These are phyloP conservation scores for Eucidaris tribuloides DNA, from an alignment of 35 echinoderm and acorn worm genomes.

Conservation along the genomic window DNA sequence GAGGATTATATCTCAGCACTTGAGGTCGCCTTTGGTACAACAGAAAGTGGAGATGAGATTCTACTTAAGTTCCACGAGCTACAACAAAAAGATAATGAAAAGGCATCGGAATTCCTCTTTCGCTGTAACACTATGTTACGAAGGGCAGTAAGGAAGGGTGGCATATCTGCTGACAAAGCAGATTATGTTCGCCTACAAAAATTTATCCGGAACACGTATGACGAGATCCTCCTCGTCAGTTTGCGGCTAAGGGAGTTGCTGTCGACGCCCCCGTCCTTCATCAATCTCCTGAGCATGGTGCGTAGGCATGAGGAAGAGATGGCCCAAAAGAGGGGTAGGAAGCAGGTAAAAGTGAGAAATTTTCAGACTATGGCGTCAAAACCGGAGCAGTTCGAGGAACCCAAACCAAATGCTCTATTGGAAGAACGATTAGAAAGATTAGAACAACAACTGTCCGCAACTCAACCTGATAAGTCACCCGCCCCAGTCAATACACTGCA, in stretches of 20 bases:
- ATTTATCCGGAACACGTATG: conserved; percentile 46
- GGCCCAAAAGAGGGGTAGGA: background rate
- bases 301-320: conserved; percentile 31
- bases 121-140: conserved; percentile 17
- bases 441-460: background rate
- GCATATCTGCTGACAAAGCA: background rate
- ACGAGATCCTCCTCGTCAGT: conserved; percentile 54
- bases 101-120: conserved; percentile 1
- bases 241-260: conserved; percentile 30
- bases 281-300: conserved; percentile 14
- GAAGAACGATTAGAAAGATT: background rate
- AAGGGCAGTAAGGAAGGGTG: conserved; percentile 26
- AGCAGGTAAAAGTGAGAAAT: background rate
- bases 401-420: background rate
- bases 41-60: conserved; percentile 47
- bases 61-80: conserved; percentile 25
- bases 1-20: conserved; percentile 55
- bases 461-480: too few species aligned
- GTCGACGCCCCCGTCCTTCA: conserved; percentile 23
- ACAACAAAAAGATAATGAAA: conserved; percentile 21
- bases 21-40: conserved; percentile 51
- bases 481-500: background rate
- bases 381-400: background rate
- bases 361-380: background rate
- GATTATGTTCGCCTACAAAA: conserved; percentile 18